Percentiles rank a stretch among this genome's conserved stretches.
phyloP scores from a whole-genome alignment of 2,113 vertebrate genomes.

The Manacus vitellinus region DNA sequence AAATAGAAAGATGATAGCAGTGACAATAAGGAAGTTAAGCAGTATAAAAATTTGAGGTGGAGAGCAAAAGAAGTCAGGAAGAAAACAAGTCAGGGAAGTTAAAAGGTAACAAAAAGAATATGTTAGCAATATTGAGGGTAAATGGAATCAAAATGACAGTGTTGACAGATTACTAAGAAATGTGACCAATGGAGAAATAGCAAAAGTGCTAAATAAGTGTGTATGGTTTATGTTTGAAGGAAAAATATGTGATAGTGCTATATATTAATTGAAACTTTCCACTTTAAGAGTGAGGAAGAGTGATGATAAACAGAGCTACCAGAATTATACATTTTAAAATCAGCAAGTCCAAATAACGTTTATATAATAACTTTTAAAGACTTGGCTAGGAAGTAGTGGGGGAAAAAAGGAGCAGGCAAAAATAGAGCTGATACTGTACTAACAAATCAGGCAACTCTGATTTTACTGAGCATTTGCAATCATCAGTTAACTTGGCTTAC shows the following conservation, averaged over 20 bases:
- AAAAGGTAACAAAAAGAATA: background rate
- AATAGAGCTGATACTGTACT: background rate
- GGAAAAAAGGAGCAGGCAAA: background rate
- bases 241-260: background rate
- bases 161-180: background rate
- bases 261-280: background rate
- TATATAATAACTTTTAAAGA: background rate
- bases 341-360: background rate
- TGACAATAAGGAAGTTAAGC: background rate
- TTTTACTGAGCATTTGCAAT: background rate
- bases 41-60: background rate
- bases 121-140: background rate
- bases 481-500: background rate
- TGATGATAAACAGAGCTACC: background rate
- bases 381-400: background rate
- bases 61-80: background rate
- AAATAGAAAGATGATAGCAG: background rate
- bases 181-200: background rate
- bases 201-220: background rate
- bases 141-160: background rate
- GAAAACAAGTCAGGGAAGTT: background rate
- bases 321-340: constrained; percentile 1
- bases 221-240: background rate
- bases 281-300: background rate
- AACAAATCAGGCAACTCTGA: background rate